phyloP scores from a whole-genome alignment of 1,140 invertebrate species.

The Micrasema longulum region DNA sequence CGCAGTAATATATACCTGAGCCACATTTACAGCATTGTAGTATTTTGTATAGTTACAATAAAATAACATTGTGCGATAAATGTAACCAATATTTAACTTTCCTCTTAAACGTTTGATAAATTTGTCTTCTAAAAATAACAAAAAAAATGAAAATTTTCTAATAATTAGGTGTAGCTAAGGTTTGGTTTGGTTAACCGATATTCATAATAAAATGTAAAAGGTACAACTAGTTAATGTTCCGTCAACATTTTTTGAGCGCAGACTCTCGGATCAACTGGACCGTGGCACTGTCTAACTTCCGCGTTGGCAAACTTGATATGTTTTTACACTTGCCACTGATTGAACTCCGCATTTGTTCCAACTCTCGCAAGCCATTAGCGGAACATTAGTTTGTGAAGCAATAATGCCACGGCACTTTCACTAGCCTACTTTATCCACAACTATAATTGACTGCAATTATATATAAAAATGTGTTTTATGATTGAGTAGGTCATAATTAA shows the following conservation, averaged over 20 bases:
- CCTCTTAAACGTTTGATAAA: neutral
- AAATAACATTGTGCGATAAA: too few species aligned
- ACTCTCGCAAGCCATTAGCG: too few species aligned
- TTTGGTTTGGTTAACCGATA: slow-evolving; percentile 1
- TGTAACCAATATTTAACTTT: neutral
- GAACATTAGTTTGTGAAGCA: too few species aligned
- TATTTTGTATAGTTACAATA: too few species aligned
- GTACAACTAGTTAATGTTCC: slow-evolving; percentile 4
- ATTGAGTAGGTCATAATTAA: slow-evolving; percentile 6
- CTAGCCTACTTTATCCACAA: slow-evolving; percentile 8
- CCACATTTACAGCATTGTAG: too few species aligned
- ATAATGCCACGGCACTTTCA: slow-evolving; percentile 3
- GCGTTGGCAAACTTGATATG: too few species aligned
- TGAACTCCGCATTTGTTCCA: too few species aligned
- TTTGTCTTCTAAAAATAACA: neutral
- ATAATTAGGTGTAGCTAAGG: neutral
- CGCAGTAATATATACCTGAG: too few species aligned
- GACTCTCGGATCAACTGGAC: neutral
- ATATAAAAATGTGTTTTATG: slow-evolving; percentile 18
- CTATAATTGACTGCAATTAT: slow-evolving; percentile 22
- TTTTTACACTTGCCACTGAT: too few species aligned
- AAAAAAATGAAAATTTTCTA: neutral
- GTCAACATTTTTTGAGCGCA: neutral
- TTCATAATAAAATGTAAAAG: neutral
- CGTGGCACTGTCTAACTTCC: too few species aligned